Conservation (phyloP, 92 coral and sea anemone genomes). For the Zoanthus sociatus region DNA sequence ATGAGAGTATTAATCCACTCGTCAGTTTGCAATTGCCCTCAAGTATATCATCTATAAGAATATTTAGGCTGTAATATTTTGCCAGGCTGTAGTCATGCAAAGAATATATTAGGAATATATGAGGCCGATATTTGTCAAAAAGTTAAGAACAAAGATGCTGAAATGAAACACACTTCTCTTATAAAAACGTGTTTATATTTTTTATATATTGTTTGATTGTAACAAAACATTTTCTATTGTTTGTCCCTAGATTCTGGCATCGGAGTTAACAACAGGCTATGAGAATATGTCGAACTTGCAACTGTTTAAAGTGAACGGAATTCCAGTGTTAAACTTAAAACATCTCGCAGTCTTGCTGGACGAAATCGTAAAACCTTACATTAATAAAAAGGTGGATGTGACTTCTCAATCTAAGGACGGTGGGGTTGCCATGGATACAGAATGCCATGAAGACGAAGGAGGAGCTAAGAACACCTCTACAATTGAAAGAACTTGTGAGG, state of each 20-base stretch:
- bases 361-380: slow-evolving; percentile 70
- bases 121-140: too few species aligned
- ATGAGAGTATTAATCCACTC: too few species aligned
- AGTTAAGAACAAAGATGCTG: too few species aligned
- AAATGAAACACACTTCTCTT: too few species aligned
- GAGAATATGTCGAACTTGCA: slow-evolving; percentile 86
- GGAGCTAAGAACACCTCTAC: background rate
- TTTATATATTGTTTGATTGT: background rate
- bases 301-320: slow-evolving; percentile 84
- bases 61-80: too few species aligned
- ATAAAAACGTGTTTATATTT: too few species aligned
- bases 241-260: slow-evolving; percentile 78
- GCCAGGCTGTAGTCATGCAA: too few species aligned
- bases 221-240: background rate
- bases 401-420: slow-evolving; percentile 30
- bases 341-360: slow-evolving; percentile 82
- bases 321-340: slow-evolving; percentile 75
- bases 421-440: slow-evolving; percentile 42
- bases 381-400: slow-evolving; percentile 17
- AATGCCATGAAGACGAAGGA: slow-evolving; percentile 41
- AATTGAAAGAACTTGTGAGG: slow-evolving; percentile 36
- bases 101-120: too few species aligned
- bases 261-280: slow-evolving; percentile 88
- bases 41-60: too few species aligned
- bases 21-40: too few species aligned